Conservation (phyloP, 35 echinoderm and acorn worm species). For the Eucidaris tribuloides region DNA sequence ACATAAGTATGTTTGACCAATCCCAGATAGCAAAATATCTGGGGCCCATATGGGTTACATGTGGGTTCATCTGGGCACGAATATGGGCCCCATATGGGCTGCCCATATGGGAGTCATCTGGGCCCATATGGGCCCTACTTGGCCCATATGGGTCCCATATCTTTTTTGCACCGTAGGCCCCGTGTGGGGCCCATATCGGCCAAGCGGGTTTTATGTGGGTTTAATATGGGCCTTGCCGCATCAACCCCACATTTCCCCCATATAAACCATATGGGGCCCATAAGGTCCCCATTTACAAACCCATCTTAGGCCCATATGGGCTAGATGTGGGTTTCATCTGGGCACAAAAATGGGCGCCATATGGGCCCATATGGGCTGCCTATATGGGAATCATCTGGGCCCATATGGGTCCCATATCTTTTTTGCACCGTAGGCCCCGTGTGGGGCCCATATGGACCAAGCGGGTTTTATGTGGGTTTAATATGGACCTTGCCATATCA, state of each 20-base stretch:
- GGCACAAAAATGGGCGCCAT: no score
- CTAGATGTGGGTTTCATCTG: no score
- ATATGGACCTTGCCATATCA: neutral
- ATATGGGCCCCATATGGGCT: slow-evolving; percentile 3
- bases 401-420: neutral
- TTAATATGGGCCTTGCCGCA: neutral
- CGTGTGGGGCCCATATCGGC: neutral
- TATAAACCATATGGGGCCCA: neutral
- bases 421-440: neutral
- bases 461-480: neutral
- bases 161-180: neutral
- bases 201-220: neutral
- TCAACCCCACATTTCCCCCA: neutral
- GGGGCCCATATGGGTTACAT: slow-evolving; percentile 4
- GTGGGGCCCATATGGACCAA: neutral
- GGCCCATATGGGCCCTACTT: neutral
- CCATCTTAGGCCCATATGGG: neutral
- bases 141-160: neutral
- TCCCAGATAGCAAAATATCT: slow-evolving; percentile 13
- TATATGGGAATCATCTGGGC: no score
- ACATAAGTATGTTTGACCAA: no score
- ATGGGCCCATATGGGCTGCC: no score
- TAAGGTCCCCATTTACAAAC: no score
- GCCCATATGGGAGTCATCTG: neutral
- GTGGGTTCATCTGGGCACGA: slow-evolving; percentile 2